These are phyloP conservation scores for Phortica variegata DNA, from an alignment of 1,140 invertebrate species.

Conservation along the genomic window DNA sequence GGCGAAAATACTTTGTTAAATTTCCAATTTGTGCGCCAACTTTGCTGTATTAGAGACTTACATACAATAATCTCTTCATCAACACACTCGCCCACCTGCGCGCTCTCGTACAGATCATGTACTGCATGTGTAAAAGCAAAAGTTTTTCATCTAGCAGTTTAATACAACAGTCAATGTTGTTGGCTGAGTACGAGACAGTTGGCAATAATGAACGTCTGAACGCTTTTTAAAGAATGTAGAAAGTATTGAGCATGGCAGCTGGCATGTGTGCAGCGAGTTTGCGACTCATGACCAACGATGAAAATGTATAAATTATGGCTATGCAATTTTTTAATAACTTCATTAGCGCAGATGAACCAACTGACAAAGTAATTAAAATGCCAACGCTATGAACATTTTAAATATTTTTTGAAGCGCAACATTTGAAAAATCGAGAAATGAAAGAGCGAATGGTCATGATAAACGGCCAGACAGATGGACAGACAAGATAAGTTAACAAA, in stretches of 20 bases:
- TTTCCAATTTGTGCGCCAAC: neutral
- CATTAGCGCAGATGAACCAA: conserved; percentile 28
- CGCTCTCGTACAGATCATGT: too few species aligned
- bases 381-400: too few species aligned
- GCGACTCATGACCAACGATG: too few species aligned
- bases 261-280: conserved; percentile 11
- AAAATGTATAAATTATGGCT: conserved; percentile 30
- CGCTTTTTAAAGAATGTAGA: neutral
- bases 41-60: too few species aligned
- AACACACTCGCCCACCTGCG: too few species aligned
- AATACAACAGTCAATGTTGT: too few species aligned
- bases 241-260: conserved; percentile 1
- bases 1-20: neutral
- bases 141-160: too few species aligned
- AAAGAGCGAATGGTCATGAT: neutral
- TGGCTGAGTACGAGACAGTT: neutral
- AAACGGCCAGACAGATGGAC: neutral
- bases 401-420: conserved; percentile 21
- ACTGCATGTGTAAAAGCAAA: too few species aligned
- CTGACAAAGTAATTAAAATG: conserved; percentile 33
- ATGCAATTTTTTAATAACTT: conserved; percentile 51
- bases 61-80: too few species aligned
- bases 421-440: conserved; percentile 10
- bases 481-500: too few species aligned
- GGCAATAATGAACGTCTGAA: neutral